Conservation (phyloP, 2,797 vertebrate species). For the Scomberomorus guttatus region DNA sequence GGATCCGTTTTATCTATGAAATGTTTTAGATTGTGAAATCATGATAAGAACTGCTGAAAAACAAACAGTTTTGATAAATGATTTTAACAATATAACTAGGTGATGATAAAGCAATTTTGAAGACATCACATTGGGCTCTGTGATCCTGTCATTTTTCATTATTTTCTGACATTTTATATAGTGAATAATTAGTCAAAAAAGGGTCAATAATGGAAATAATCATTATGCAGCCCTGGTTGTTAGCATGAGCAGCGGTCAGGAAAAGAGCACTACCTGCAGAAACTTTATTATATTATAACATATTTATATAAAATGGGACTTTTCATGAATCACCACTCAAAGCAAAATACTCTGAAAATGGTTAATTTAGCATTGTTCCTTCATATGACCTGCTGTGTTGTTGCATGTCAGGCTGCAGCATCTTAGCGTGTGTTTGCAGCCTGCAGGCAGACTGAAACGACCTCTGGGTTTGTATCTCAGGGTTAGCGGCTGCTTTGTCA, state of each 20-base stretch:
- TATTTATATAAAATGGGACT: too few species aligned
- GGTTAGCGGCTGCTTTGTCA: slow-evolving; percentile 66
- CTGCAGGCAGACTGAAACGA: slow-evolving; percentile 31
- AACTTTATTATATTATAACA: too few species aligned
- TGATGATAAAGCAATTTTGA: not conserved
- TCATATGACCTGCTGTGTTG: not conserved
- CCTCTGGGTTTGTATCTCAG: slow-evolving; percentile 58
- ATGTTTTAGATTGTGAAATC: too few species aligned
- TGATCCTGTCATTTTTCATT: not conserved
- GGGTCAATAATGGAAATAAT: not conserved
- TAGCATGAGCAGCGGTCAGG: not conserved
- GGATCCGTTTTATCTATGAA: not conserved
- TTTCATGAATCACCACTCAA: not conserved
- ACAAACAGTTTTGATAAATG: too few species aligned
- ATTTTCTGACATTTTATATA: not conserved
- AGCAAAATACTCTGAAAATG: not conserved
- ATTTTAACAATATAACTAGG: not conserved
- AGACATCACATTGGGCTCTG: not conserved
- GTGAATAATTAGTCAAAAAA: not conserved
- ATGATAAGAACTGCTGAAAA: too few species aligned
- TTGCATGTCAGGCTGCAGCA: not conserved
- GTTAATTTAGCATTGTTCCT: not conserved
- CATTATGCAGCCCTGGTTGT: not conserved
- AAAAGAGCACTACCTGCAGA: not conserved
- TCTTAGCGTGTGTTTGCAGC: slow-evolving; percentile 13